Percentiles rank a stretch among this genome's conserved stretches.
Conservation (phyloP, 2,797 vertebrate genomes). For the Argyrosomus regius region DNA sequence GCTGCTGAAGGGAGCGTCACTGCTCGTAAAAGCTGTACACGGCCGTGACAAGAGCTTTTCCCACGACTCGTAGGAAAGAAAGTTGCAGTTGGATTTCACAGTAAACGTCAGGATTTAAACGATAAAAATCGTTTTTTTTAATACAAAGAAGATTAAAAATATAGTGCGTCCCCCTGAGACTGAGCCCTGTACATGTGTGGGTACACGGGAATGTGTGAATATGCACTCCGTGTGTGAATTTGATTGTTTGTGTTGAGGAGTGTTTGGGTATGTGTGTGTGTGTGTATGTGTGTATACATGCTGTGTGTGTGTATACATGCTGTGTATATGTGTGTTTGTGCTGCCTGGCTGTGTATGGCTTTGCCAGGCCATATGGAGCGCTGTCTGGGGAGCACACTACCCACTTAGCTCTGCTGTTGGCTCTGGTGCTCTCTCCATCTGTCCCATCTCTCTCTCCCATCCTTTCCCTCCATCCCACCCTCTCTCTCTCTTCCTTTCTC, state of each 20-base stretch:
- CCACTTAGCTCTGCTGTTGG: conserved; percentile 85
- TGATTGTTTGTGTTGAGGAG: conserved; percentile 59
- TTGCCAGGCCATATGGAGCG: conserved; percentile 86
- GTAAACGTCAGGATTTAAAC: background rate
- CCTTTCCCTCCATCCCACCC: conserved; percentile 9
- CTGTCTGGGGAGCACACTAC: conserved; percentile 87
- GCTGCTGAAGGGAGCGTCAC: background rate
- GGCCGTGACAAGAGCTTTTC: background rate
- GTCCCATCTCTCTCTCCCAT: conserved; percentile 64
- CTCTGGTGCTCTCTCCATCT: conserved; percentile 84
- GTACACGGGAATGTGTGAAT: conserved; percentile 46
- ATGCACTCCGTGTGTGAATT: conserved; percentile 35
- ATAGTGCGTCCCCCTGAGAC: conserved; percentile 19
- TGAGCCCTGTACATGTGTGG: conserved; percentile 35
- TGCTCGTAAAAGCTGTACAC: background rate
- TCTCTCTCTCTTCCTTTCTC: conserved; percentile 9
- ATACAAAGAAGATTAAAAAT: background rate
- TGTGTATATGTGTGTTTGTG: conserved; percentile 65
- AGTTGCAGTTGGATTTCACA: background rate
- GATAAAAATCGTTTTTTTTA: background rate
- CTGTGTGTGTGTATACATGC: conserved; percentile 53
- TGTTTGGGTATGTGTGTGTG: conserved; percentile 42
- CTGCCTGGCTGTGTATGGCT: conserved; percentile 74
- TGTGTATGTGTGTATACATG: conserved; percentile 27
- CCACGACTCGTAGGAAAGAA: background rate